Conservation (phyloP, 1,140 invertebrate genomes). For the Myzus persicae region DNA sequence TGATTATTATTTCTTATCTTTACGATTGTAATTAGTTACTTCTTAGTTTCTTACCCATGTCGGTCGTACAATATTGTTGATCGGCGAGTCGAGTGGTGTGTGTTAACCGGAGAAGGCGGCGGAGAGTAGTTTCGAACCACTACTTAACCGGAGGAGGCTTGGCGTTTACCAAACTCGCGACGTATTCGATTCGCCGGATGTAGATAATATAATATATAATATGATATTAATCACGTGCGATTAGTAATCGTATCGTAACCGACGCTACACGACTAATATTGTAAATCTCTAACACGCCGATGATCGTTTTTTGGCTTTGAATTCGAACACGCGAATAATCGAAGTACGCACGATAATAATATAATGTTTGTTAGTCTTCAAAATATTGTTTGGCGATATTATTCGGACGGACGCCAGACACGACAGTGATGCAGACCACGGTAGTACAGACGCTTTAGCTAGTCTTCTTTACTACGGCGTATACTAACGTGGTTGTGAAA, state of each 20-base stretch:
- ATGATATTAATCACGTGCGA: not conserved
- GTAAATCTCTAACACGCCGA: not conserved
- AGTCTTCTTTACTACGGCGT: not conserved
- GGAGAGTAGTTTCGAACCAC: not conserved
- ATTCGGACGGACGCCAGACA: not conserved
- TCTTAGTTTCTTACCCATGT: not conserved
- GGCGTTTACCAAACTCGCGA: not conserved
- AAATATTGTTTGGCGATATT: constrained; percentile 7
- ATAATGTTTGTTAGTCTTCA: not conserved
- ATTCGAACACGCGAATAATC: not conserved
- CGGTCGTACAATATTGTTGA: not conserved
- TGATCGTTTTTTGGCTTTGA: not conserved
- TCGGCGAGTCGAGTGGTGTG: not conserved
- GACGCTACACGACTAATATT: not conserved
- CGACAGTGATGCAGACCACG: not conserved
- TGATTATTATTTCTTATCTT: not conserved
- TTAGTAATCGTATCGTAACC: not conserved
- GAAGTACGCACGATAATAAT: not conserved
- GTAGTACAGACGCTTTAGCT: not conserved
- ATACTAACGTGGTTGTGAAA: not conserved
- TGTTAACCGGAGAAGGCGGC: not conserved
- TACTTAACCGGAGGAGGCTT: not conserved
- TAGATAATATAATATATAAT: too few species aligned
- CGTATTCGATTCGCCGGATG: constrained; percentile 5
- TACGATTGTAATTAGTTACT: not conserved